A percentile compares a stretch with the other conserved stretches of the same genome.
These are phyloP conservation scores for Eilema caniola DNA, from an alignment of 2,888 invertebrate genomes.

Conservation along the genomic window DNA sequence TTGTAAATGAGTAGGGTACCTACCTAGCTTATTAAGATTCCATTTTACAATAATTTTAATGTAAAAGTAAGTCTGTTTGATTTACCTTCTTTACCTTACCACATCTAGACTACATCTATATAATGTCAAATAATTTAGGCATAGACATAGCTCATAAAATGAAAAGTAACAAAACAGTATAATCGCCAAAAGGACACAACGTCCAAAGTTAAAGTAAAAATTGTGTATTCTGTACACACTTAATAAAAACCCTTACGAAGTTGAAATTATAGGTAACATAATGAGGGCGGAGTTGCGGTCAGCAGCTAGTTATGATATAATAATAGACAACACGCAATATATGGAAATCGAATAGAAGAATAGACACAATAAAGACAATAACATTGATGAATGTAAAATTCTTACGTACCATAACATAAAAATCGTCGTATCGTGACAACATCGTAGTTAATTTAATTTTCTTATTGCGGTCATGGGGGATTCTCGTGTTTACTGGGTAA, in stretches of 20 bases:
- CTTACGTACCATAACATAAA: neutral
- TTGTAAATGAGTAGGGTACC: neutral
- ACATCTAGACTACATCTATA: too few relatives aligned
- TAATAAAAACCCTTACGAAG: too few relatives aligned
- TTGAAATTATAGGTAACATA: too few relatives aligned
- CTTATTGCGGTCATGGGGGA: neutral
- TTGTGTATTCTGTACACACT: too few relatives aligned
- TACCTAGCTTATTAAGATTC: neutral
- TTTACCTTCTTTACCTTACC: neutral
- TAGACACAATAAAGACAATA: slow-evolving; percentile 5
- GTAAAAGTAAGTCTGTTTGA: neutral
- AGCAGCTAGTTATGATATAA: neutral
- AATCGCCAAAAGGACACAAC: neutral
- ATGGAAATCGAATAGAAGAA: slow-evolving; percentile 8
- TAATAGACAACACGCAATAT: slow-evolving; percentile 9
- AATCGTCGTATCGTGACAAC: neutral
- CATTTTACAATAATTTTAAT: neutral
- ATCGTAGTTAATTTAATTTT: neutral
- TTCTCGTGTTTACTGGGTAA: neutral
- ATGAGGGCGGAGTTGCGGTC: neutral
- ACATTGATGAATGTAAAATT: neutral
- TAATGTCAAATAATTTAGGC: neutral
- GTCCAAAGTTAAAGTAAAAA: too few relatives aligned
- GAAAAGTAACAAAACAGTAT: neutral
- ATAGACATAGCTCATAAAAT: neutral